Conservation (phyloP, 2,797 vertebrate species). For the Takifugu ocellatus region DNA sequence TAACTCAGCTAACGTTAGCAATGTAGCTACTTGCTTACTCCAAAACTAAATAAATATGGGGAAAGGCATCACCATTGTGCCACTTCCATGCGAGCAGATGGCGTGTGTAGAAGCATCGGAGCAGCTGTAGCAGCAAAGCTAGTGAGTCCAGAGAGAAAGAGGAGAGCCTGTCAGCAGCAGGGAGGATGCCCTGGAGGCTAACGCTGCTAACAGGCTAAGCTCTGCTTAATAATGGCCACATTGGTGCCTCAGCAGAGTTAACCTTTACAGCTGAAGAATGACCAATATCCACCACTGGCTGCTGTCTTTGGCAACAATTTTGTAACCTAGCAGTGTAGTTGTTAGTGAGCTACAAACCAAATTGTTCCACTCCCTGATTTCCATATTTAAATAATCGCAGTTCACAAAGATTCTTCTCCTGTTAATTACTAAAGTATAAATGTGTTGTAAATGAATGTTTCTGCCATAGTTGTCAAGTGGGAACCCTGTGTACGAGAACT, state of each 20-base stretch:
- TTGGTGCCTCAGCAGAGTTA: not conserved
- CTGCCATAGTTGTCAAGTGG: conserved; percentile 84
- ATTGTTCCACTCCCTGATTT: too few species aligned
- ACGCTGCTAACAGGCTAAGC: conserved; percentile 7
- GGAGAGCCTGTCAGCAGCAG: too few species aligned
- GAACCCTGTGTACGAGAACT: conserved; percentile 88
- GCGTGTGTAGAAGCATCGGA: too few species aligned
- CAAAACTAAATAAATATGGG: not conserved
- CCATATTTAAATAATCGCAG: too few species aligned
- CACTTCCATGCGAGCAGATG: conserved; percentile 13
- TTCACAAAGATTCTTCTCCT: not conserved
- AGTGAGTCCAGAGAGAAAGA: too few species aligned
- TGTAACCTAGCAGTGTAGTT: too few species aligned
- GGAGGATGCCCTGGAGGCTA: conserved; percentile 6
- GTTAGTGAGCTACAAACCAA: not conserved
- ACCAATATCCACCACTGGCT: too few species aligned
- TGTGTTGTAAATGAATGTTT: conserved; percentile 5
- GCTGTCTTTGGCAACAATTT: too few species aligned
- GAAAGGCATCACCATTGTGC: not conserved
- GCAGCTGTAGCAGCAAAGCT: too few species aligned
- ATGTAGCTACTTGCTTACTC: conserved; percentile 2
- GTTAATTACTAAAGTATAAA: conserved; percentile 2
- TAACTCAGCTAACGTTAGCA: conserved; percentile 36
- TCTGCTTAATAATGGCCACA: conserved; percentile 12
- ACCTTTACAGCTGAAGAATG: not conserved